Evolutionary conservation across 2,113 vertebrate species (phyloP).

Genomic region (Cyprinodon variegatus): DNA sequence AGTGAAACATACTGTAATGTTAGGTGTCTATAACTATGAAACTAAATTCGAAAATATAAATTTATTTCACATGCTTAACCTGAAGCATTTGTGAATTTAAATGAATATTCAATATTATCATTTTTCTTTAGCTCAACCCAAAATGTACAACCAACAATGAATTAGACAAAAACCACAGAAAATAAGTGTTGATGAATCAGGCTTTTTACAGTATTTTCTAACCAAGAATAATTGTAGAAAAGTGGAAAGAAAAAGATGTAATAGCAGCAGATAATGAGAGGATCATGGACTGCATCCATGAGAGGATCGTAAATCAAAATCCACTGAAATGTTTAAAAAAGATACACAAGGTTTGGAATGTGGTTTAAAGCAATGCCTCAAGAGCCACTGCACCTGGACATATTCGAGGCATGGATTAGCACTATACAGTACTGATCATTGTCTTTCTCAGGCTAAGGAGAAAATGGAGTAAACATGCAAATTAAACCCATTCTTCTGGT

Average conservation of each 20-base stretch:
- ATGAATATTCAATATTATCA: background rate
- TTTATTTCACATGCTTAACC: background rate
- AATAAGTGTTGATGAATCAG: background rate
- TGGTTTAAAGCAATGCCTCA: too few relatives aligned
- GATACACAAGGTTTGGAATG: too few relatives aligned
- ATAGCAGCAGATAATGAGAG: too few relatives aligned
- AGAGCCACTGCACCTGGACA: too few relatives aligned
- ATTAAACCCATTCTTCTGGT: too few relatives aligned
- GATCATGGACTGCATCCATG: background rate
- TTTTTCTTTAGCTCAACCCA: background rate
- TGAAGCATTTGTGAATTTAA: background rate
- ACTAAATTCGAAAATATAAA: background rate
- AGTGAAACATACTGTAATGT: background rate
- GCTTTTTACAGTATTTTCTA: background rate
- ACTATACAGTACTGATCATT: too few relatives aligned
- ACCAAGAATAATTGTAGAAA: background rate
- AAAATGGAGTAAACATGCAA: too few relatives aligned
- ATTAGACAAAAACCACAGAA: too few relatives aligned
- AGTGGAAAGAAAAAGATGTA: background rate
- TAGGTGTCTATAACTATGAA: background rate
- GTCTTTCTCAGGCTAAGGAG: too few relatives aligned
- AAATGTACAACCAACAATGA: background rate
- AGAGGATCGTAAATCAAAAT: too few relatives aligned
- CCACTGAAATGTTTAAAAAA: too few relatives aligned
- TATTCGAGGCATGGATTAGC: too few relatives aligned